These are phyloP conservation scores for Ophion ventricosus DNA, from an alignment of 2,888 invertebrate genomes.

Conservation along the genomic window DNA sequence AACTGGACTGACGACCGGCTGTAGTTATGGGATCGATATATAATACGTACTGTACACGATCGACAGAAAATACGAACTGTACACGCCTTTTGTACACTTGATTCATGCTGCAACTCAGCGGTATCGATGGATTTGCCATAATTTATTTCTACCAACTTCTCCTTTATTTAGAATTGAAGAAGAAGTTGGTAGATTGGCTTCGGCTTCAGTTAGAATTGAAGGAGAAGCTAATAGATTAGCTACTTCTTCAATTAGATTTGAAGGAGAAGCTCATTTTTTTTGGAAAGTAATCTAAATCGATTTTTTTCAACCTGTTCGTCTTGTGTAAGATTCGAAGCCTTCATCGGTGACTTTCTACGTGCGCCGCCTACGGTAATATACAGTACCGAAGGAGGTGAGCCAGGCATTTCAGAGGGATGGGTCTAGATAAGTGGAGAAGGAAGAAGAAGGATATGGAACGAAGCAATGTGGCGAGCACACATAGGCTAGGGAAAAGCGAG, in stretches of 20 bases:
- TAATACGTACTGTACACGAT: not conserved
- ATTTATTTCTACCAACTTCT: not conserved
- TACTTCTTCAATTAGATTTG: not conserved
- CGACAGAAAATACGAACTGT: not conserved
- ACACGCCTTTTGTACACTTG: not conserved
- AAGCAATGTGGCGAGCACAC: constrained; percentile 28
- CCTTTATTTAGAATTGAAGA: not conserved
- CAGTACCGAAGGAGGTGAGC: not conserved
- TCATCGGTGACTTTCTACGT: not conserved
- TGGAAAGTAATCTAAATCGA: not conserved
- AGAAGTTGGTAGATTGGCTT: not conserved
- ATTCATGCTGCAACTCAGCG: not conserved
- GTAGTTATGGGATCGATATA: not conserved
- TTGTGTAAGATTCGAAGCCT: not conserved
- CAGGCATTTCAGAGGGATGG: not conserved
- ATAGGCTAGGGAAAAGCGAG: not conserved
- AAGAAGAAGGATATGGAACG: constrained; percentile 38
- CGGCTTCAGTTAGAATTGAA: not conserved
- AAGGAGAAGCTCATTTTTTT: not conserved
- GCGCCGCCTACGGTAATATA: not conserved
- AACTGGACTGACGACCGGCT: not conserved
- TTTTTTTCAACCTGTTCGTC: not conserved
- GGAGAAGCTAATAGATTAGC: not conserved
- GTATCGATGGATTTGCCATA: not conserved
- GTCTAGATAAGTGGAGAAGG: constrained; percentile 1